Percentiles rank a stretch among this genome's conserved stretches.
Conservation (phyloP, 2,797 vertebrate species). For the Vipera ursinii region DNA sequence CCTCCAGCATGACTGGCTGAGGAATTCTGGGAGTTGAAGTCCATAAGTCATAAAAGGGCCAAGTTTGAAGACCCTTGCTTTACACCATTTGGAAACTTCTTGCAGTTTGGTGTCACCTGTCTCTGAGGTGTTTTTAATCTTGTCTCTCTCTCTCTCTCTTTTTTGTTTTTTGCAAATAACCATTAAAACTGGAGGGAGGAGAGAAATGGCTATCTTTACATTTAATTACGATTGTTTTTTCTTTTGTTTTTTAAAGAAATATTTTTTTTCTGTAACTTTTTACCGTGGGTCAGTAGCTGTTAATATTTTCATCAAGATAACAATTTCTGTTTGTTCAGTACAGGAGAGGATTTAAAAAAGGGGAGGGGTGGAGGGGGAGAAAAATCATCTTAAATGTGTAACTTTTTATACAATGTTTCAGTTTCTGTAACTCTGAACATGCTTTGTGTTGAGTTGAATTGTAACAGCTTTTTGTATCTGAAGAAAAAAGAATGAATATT, state of each 20-base stretch:
- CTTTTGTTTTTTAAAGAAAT: slow-evolving; percentile 44
- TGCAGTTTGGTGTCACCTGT: slow-evolving; percentile 61
- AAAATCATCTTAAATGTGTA: slow-evolving; percentile 48
- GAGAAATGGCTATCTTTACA: slow-evolving; percentile 56
- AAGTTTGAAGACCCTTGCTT: neutral
- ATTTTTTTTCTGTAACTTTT: slow-evolving; percentile 66
- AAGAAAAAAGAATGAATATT: slow-evolving; percentile 70
- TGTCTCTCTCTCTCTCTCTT: neutral
- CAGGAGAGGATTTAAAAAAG: slow-evolving; percentile 46
- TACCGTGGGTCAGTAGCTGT: slow-evolving; percentile 63
- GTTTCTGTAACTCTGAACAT: slow-evolving; percentile 73
- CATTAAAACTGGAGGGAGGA: slow-evolving; percentile 49
- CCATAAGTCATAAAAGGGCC: too few relatives aligned
- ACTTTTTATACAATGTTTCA: slow-evolving; percentile 77
- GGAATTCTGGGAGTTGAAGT: too few relatives aligned
- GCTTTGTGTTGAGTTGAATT: slow-evolving; percentile 74
- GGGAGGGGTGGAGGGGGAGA: neutral
- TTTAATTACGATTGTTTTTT: slow-evolving; percentile 56
- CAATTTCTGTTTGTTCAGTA: slow-evolving; percentile 58
- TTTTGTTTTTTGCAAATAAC: slow-evolving; percentile 58
- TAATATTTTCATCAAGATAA: slow-evolving; percentile 63
- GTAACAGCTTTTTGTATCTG: slow-evolving; percentile 74
- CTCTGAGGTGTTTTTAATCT: slow-evolving; percentile 61
- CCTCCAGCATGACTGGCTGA: too few relatives aligned
- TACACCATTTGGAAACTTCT: slow-evolving; percentile 47